A percentile compares a stretch with the other conserved stretches of the same genome.
Evolutionary conservation across 2,113 vertebrate genomes (phyloP).

Genomic region (Ovis canadensis): DNA sequence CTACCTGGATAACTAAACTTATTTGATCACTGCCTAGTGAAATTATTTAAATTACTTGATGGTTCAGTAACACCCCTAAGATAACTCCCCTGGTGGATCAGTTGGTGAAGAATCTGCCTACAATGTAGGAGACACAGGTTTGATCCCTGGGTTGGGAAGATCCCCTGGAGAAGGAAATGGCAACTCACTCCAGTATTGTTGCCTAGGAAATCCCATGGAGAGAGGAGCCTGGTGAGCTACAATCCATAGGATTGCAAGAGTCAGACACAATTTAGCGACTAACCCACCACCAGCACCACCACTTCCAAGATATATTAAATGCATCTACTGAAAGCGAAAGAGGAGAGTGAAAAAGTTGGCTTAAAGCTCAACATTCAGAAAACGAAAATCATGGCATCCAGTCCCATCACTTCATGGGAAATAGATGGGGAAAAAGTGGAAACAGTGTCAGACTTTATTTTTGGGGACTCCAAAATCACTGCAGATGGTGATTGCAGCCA

Average conservation of each 20-base stretch:
- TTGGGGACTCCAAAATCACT: rapidly evolving
- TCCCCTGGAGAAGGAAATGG: background rate
- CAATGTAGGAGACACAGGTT: background rate
- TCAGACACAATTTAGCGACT: background rate
- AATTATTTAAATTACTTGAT: background rate
- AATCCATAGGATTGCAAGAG: background rate
- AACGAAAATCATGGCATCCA: too few species aligned
- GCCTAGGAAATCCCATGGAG: background rate
- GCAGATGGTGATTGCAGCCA: too few species aligned
- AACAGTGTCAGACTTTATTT: too few species aligned
- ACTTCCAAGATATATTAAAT: background rate
- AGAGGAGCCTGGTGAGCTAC: background rate
- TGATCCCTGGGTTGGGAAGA: background rate
- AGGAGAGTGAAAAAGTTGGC: too few species aligned
- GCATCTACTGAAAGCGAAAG: background rate
- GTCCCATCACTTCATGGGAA: too few species aligned
- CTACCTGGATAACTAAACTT: background rate
- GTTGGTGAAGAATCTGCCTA: background rate
- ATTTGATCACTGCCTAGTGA: background rate
- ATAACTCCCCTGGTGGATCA: background rate
- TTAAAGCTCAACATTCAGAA: too few species aligned
- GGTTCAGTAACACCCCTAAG: background rate
- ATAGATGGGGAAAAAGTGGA: too few species aligned
- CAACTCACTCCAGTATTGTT: background rate
- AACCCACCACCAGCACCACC: background rate